phyloP scores from a whole-genome alignment of 2,797 vertebrate species.

The Dryobates pubescens region DNA sequence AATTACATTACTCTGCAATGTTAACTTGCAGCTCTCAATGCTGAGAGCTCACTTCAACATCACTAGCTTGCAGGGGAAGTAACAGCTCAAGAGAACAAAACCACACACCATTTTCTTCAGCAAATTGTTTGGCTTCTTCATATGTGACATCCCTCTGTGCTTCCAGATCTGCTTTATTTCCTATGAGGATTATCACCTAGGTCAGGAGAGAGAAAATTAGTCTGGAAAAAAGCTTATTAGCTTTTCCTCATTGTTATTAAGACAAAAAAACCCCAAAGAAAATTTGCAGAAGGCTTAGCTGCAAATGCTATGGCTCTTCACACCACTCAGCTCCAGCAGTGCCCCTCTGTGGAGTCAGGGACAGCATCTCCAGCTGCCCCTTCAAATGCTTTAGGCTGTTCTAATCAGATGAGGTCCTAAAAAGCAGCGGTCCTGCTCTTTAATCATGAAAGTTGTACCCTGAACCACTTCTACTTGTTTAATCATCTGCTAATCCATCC shows the following conservation, averaged over 20 bases:
- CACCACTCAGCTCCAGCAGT: background rate
- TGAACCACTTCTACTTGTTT: background rate
- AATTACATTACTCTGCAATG: background rate
- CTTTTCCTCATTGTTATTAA: background rate
- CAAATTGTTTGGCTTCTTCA: constrained; percentile 98
- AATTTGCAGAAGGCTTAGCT: background rate
- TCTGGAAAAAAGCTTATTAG: background rate
- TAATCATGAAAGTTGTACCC: background rate
- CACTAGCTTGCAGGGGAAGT: background rate
- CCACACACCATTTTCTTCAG: constrained; percentile 93
- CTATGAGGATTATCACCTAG: constrained; percentile 98
- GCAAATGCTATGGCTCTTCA: background rate
- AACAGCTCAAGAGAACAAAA: constrained; percentile 1
- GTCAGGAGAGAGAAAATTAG: constrained; percentile 59
- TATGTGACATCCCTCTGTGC: constrained; percentile 98
- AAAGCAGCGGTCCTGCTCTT: background rate
- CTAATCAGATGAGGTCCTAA: background rate
- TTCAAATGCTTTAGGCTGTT: background rate
- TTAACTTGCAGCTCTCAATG: background rate
- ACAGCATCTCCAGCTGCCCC: background rate
- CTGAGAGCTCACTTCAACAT: background rate
- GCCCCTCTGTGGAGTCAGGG: background rate
- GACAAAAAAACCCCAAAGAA: background rate
- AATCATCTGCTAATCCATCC: background rate
- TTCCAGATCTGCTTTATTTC: constrained; percentile 97